A percentile compares a stretch with the other conserved stretches of the same genome.
These are phyloP conservation scores for Australoheros scitulus DNA, from an alignment of 2,113 vertebrate genomes.

Conservation along the genomic window DNA sequence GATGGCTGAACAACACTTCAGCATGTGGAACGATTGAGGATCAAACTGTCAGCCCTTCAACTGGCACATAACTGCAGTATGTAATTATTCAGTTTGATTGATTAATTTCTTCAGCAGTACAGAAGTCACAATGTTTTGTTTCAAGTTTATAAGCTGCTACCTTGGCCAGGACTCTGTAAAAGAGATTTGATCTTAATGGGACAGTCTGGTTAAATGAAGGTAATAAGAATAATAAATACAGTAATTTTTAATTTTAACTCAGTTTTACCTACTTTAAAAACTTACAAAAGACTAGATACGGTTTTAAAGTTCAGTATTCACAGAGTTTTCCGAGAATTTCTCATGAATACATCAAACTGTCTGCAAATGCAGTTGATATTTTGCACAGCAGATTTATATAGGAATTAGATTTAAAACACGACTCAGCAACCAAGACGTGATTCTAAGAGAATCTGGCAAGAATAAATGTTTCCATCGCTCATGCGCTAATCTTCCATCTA, in stretches of 20 bases:
- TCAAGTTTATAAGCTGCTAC: no score
- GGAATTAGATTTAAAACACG: neutral
- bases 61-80: neutral
- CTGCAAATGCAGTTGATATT: neutral
- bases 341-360: neutral
- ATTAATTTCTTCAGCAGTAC: no score
- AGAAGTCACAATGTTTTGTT: no score
- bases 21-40: neutral
- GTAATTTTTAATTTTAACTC: no score
- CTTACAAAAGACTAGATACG: no score
- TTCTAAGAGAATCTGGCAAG: conserved; percentile 46
- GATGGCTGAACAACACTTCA: neutral
- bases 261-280: no score
- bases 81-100: no score
- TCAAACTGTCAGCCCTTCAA: neutral
- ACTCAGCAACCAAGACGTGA: conserved; percentile 24
- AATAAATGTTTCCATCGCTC: conserved; percentile 48
- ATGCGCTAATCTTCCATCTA: conserved; percentile 38
- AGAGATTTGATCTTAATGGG: no score
- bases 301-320: no score
- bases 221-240: no score
- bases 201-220: no score
- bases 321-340: neutral
- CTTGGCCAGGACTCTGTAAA: no score
- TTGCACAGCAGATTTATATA: neutral